phyloP scores from a whole-genome alignment of 2,797 vertebrate genomes.

The Sternotherus odoratus region DNA sequence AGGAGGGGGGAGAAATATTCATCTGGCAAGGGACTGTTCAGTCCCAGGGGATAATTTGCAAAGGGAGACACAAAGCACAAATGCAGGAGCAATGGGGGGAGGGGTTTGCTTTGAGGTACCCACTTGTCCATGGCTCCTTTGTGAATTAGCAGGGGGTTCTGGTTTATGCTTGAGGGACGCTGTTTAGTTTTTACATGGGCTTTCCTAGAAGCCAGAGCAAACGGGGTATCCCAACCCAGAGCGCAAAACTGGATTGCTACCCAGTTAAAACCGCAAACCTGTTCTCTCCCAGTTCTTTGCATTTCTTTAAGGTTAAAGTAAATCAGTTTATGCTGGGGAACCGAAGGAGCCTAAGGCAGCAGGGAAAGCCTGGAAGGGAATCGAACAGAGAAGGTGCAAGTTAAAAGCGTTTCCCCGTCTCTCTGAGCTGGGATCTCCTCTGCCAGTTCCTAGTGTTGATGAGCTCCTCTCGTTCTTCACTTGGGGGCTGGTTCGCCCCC shows the following conservation, averaged over 20 bases:
- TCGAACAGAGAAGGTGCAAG: not conserved
- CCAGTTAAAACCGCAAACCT: not conserved
- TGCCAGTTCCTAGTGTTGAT: not conserved
- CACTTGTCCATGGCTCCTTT: not conserved
- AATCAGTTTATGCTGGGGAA: not conserved
- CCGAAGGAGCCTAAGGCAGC: not conserved
- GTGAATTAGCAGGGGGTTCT: not conserved
- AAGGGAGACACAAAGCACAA: not conserved
- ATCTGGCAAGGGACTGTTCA: not conserved
- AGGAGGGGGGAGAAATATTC: not conserved
- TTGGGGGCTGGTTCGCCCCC: not conserved
- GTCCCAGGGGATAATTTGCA: not conserved
- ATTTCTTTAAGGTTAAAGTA: not conserved
- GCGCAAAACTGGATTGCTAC: no score
- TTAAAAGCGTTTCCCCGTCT: not conserved
- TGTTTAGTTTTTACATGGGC: not conserved
- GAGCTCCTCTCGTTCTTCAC: not conserved
- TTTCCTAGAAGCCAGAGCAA: not conserved
- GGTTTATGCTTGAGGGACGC: not conserved
- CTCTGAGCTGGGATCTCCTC: not conserved
- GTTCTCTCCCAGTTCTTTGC: not conserved
- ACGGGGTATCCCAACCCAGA: no score
- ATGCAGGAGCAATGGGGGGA: not conserved
- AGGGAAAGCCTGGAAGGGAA: not conserved
- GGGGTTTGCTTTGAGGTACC: not conserved